Evolutionary conservation across 2,113 vertebrate genomes (phyloP), one percentile per base, ranked within the genome.

Genomic region (Recurvirostra avosetta): DNA sequence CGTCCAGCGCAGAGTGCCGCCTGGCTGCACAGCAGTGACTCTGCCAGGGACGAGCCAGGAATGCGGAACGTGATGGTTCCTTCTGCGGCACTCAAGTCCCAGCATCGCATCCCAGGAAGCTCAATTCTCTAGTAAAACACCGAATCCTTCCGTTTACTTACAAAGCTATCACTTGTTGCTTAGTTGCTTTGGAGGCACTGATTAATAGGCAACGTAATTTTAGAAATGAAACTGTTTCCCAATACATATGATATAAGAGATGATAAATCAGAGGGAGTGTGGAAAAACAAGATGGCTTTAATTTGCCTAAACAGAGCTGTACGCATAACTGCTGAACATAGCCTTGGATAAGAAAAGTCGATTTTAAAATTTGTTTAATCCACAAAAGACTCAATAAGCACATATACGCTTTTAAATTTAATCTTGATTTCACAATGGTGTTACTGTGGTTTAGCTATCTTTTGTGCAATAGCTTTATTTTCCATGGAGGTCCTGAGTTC

Each of bases 1-100:
- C 50, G 0, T 21, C 52, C 45, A 38, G 14, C 0, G 0, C 81
- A 56, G 38, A 29, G 30, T 47, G 41, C 26, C 0, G 2, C 59
- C 67, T 30, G 45, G 14, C 53, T 74, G 50, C 72, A 14, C 40
- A 30, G 49, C 67, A 49, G 20, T 15, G 79, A 52, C 41, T 47
- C 47, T 21, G 30, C 67, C 85, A 36, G 29, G 8, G 38, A 47
- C 0, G 3, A 59, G 55, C 26, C 14, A 50, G 36, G 23, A 67
- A 23, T 2, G 21, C 21, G 59, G 55, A 62, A 89, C 72, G 26
- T 2, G 4, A 19, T 43, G 55, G 50, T 21, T 92, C 76, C 59
- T 78, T 45, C 83, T 47, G 32, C 7, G 0, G 20, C 27, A 2
- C 41, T 67, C 10, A 5, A 10, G 38, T 59, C 23, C 11, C 36